Evolutionary conservation across 1,140 invertebrate genomes (phyloP).

Genomic region (Wasmannia auropunctata): DNA sequence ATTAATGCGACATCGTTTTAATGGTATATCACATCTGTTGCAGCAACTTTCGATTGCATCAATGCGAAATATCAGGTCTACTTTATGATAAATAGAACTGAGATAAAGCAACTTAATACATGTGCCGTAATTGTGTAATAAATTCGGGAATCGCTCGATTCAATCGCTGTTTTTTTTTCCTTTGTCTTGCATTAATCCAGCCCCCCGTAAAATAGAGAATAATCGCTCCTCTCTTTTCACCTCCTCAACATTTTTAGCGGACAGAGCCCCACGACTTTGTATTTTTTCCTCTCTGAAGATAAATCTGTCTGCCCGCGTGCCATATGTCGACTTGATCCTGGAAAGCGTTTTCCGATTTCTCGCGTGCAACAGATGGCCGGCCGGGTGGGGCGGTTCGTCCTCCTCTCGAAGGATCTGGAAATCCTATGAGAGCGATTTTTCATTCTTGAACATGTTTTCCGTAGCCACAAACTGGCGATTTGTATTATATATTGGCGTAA

Average conservation of each 20-base stretch:
- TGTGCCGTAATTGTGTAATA: neutral
- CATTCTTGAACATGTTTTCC: neutral
- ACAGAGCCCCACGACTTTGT: neutral
- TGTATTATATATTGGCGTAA: neutral
- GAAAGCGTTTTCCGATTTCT: slow-evolving; percentile 73
- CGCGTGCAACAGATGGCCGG: slow-evolving; percentile 68
- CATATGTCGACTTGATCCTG: slow-evolving; percentile 77
- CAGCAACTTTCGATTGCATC: neutral
- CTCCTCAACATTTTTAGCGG: slow-evolving; percentile 40
- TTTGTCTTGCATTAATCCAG: neutral
- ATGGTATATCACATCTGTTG: neutral
- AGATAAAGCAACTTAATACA: neutral
- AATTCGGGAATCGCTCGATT: neutral
- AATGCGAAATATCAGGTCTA: neutral
- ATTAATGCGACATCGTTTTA: neutral
- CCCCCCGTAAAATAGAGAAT: neutral
- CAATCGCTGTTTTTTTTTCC: neutral
- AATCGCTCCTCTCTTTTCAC: neutral
- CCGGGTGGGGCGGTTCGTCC: slow-evolving; percentile 21
- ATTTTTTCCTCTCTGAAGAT: slow-evolving; percentile 65
- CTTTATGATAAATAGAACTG: neutral
- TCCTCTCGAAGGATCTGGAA: slow-evolving; percentile 1
- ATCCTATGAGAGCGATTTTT: neutral
- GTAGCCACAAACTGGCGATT: neutral
- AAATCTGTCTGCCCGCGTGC: slow-evolving; percentile 73